Conservation (phyloP, 2,888 invertebrate genomes). For the Drosophila mercatorum region DNA sequence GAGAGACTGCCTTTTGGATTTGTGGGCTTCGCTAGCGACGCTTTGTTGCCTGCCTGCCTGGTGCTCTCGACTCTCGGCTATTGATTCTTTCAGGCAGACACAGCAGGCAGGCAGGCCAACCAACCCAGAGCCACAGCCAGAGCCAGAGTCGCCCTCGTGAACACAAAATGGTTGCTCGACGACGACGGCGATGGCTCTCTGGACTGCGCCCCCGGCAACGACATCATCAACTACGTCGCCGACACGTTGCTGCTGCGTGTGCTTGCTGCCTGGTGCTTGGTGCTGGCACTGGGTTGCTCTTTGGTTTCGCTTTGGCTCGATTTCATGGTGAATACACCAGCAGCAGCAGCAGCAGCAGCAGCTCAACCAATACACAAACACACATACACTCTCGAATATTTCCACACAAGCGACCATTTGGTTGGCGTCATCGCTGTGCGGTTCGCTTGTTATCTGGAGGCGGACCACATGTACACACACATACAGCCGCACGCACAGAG, state of each 20-base stretch:
- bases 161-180: constrained; percentile 64
- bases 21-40: constrained; percentile 75
- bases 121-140: constrained; percentile 26
- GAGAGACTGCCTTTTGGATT: constrained; percentile 57
- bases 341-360: constrained; percentile 36
- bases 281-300: constrained; percentile 56
- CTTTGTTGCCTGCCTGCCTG: constrained; percentile 45
- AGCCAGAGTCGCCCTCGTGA: constrained; percentile 52
- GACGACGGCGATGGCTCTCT: constrained; percentile 40
- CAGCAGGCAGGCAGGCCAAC: constrained; percentile 24
- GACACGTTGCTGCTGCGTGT: constrained; percentile 70
- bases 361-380: constrained; percentile 42
- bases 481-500: constrained; percentile 18
- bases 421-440: constrained; percentile 76
- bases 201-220: constrained; percentile 76
- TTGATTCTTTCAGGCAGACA: constrained; percentile 65
- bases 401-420: constrained; percentile 51
- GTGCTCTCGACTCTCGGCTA: constrained; percentile 53
- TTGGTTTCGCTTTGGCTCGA: constrained; percentile 76
- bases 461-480: constrained; percentile 70
- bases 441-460: constrained; percentile 76
- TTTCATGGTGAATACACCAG: constrained; percentile 72
- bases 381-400: constrained; percentile 13
- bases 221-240: constrained; percentile 61
- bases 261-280: constrained; percentile 50